A percentile compares a stretch with the other conserved stretches of the same genome.
These are phyloP conservation scores for Acrobasis suavella DNA, from an alignment of 2,888 invertebrate genomes.

Conservation along the genomic window DNA sequence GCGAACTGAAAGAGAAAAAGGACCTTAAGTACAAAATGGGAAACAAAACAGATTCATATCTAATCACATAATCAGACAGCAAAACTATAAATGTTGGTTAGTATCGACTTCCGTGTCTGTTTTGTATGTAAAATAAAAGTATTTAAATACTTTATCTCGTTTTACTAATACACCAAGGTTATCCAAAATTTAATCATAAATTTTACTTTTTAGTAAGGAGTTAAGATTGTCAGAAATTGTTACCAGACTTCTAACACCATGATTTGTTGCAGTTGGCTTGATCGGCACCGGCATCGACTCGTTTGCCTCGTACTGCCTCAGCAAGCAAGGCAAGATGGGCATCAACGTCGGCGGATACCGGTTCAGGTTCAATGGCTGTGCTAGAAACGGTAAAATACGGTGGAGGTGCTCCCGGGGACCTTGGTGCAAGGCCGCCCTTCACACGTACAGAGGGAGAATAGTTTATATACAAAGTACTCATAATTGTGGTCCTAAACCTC, in stretches of 20 bases:
- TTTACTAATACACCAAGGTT: no score
- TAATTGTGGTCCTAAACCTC: slow-evolving; percentile 73
- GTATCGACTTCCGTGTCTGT: no score
- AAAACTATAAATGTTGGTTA: no score
- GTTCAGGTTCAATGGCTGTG: slow-evolving; percentile 75
- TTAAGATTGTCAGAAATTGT: slow-evolving; percentile 16
- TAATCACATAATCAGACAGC: no score
- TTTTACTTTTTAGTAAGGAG: background rate
- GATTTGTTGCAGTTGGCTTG: slow-evolving; percentile 57
- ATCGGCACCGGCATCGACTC: slow-evolving; percentile 69
- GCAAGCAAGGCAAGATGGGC: slow-evolving; percentile 78
- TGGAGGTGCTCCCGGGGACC: slow-evolving; percentile 76
- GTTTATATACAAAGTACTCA: slow-evolving; percentile 75
- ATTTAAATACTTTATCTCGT: no score
- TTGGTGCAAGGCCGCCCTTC: slow-evolving; percentile 76
- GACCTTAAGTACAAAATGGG: slow-evolving; percentile 25
- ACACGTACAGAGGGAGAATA: slow-evolving; percentile 71
- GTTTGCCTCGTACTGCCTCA: slow-evolving; percentile 76
- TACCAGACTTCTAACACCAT: slow-evolving; percentile 6
- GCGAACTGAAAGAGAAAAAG: slow-evolving; percentile 52
- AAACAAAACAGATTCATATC: background rate
- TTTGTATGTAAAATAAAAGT: no score
- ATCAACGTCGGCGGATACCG: slow-evolving; percentile 75
- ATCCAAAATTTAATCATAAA: no score
- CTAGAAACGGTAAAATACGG: slow-evolving; percentile 73